Conservation (phyloP, 2,113 vertebrate genomes). For the Myrmecobius fasciatus region DNA sequence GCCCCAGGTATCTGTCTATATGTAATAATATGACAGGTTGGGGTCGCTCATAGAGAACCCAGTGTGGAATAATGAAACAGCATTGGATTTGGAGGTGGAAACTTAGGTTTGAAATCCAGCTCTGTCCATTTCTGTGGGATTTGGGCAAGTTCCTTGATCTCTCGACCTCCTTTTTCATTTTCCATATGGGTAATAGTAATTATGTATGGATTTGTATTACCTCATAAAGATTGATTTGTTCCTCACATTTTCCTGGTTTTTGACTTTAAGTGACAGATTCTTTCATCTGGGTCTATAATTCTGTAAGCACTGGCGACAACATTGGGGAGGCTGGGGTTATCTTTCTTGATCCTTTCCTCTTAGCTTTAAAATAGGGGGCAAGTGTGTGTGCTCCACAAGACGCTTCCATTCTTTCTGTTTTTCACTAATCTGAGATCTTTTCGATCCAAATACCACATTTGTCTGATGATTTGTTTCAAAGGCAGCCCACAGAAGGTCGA, state of each 20-base stretch:
- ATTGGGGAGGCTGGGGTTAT: background rate
- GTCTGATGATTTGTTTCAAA: slow-evolving; percentile 76
- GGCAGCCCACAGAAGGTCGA: slow-evolving; percentile 97
- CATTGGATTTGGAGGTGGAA: background rate
- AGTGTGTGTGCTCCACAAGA: slow-evolving; percentile 10
- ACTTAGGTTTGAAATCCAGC: background rate
- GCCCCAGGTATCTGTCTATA: background rate
- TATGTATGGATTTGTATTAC: background rate
- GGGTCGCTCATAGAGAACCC: background rate
- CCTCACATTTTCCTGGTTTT: background rate
- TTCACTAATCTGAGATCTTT: background rate
- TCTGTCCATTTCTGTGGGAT: background rate
- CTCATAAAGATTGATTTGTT: background rate
- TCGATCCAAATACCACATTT: background rate
- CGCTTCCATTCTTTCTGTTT: background rate
- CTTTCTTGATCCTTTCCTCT: background rate
- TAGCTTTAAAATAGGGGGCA: slow-evolving; percentile 35
- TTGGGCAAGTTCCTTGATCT: background rate
- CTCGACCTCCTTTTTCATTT: background rate
- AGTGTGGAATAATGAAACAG: background rate
- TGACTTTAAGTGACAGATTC: background rate
- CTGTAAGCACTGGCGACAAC: background rate
- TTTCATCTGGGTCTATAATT: background rate
- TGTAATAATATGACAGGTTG: background rate
- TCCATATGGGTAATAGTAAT: background rate